Percentiles rank a stretch among this genome's conserved stretches.
These are phyloP conservation scores for Phalacrocorax aristotelis DNA, from an alignment of 2,113 vertebrate genomes.

Conservation along the genomic window DNA sequence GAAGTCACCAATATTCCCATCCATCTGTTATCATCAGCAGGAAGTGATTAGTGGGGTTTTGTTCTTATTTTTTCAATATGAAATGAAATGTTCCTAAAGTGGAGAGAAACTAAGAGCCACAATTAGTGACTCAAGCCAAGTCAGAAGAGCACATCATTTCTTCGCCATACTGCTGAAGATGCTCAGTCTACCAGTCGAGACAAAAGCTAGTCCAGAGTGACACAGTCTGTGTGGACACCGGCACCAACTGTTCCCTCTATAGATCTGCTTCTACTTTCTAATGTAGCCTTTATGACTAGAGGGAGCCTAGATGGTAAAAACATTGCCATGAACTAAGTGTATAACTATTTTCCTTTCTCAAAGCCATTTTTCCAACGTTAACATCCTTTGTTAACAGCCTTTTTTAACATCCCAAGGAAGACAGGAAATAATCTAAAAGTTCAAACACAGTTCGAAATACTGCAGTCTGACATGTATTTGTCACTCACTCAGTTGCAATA, in stretches of 20 bases:
- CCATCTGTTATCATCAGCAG: neutral
- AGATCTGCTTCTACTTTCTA: neutral
- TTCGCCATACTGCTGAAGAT: neutral
- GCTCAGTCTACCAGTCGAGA: neutral
- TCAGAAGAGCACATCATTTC: neutral
- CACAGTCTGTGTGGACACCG: neutral
- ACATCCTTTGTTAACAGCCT: neutral
- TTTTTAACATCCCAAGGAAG: neutral
- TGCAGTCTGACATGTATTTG: neutral
- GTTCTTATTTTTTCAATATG: neutral
- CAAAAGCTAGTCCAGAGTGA: neutral
- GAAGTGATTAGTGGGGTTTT: neutral
- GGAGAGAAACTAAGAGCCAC: neutral
- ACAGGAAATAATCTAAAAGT: neutral
- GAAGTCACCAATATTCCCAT: neutral
- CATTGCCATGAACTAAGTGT: accelerated
- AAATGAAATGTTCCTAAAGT: neutral
- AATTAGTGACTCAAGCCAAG: neutral
- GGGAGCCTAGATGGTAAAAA: neutral
- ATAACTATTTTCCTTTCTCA: neutral
- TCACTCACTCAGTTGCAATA: neutral
- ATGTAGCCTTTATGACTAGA: neutral
- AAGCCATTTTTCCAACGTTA: neutral
- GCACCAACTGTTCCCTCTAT: neutral
- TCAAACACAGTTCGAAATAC: neutral